Percentiles rank a stretch among this genome's conserved stretches.
These are phyloP conservation scores for Platycheirus albimanus DNA, from an alignment of 2,888 invertebrate species.

Conservation along the genomic window DNA sequence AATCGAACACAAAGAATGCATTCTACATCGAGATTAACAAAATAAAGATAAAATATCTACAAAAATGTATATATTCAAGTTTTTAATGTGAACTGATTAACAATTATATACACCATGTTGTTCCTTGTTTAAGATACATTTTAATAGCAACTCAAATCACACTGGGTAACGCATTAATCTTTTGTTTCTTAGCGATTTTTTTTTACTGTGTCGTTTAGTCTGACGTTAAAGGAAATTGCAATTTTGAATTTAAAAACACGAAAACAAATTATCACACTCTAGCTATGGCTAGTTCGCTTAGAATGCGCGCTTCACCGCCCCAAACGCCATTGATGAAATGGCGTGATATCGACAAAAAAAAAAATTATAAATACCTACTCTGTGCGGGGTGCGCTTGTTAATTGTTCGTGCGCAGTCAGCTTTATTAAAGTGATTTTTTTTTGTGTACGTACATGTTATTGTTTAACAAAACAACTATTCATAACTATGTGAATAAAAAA, in stretches of 20 bases:
- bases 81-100: slow-evolving; percentile 14
- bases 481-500: not conserved
- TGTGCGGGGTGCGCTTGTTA: slow-evolving; percentile 20
- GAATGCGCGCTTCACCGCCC: slow-evolving; percentile 16
- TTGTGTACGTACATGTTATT: not conserved
- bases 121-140: not conserved
- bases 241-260: slow-evolving; percentile 5
- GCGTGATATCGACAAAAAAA: slow-evolving; percentile 51
- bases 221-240: slow-evolving; percentile 51
- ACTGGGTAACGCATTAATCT: slow-evolving; percentile 29
- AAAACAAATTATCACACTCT: slow-evolving; percentile 56
- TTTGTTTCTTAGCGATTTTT: not conserved
- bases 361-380: not conserved
- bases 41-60: too few species aligned
- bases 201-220: not conserved
- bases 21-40: slow-evolving; percentile 1
- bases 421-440: slow-evolving; percentile 17
- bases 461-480: slow-evolving; percentile 35
- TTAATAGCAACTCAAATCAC: not conserved
- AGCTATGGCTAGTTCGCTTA: not conserved
- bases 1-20: not conserved
- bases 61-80: slow-evolving; percentile 1
- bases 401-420: slow-evolving; percentile 32
- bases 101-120: not conserved
- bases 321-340: slow-evolving; percentile 39